Evolutionary conservation across 2,113 vertebrate species (phyloP), one percentile per base, ranked within the genome.

Genomic region (Caranx melampygus): DNA sequence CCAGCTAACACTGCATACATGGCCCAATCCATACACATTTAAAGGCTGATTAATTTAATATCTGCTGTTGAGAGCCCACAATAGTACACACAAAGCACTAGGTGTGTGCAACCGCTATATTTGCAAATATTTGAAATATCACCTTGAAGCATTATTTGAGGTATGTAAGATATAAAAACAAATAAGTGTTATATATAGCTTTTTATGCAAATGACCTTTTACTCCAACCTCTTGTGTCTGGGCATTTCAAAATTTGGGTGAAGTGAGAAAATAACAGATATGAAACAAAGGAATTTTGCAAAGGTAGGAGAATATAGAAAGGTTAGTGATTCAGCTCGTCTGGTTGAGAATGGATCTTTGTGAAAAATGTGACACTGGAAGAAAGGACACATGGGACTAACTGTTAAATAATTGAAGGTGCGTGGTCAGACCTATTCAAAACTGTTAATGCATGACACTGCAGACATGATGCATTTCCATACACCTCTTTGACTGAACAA

Each of bases 241-340:
- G 8, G 44, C 33, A 12, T 34, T 47, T 59, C 7, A 69, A 16
- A 12, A 47, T 54, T 58, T 51, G 20, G 54, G 9, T 31, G 14
- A 35, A 61, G 21, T 70, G 60, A 61, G 68, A 54, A 82, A 70
- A 57, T 21, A 31, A 6, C 45, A 57, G 68, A 58, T 44, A 42
- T 57, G n/a, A 44, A 20, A 33, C 16, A 49, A 51, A 67, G 26
- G 26, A 26, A 33, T 20, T 59, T 54, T 75, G 14, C 14, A 59
- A 51, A 59, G 16, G 9, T 21, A 42, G 67, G 0, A 34, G 6
- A 52, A 12, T 42, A 42, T 4, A 13, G 18, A 18, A 45, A 20
- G 58, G 10, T 52, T 7, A 11, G 18, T 26, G 18, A 26, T 26
- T 26, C 26, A 26, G 52, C 13, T 1, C 65, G 15, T 26, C 0